Evolutionary conservation across 2,888 invertebrate genomes (phyloP).

Genomic region (Bursaphelenchus okinawaensis): DNA sequence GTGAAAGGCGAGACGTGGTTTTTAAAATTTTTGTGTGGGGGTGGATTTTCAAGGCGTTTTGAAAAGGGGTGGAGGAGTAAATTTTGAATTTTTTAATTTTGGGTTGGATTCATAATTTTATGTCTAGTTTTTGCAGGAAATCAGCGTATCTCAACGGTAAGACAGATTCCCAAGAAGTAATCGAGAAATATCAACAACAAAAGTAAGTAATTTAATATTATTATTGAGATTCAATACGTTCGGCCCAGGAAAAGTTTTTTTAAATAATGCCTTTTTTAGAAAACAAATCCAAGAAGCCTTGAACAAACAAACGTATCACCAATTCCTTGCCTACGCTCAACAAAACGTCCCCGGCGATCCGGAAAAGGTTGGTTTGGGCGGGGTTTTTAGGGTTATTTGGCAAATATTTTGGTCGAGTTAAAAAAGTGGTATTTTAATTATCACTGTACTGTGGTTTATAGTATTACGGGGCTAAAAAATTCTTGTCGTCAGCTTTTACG

Average conservation of each 20-base stretch:
- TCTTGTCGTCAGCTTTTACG: too few relatives aligned
- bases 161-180: conserved; percentile 29
- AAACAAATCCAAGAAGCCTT: conserved; percentile 84
- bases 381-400: too few relatives aligned
- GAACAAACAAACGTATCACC: conserved; percentile 75
- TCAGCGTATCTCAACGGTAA: conserved; percentile 20
- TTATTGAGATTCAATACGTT: conserved; percentile 5
- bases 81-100: not conserved
- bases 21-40: too few relatives aligned
- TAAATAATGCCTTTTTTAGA: conserved; percentile 18
- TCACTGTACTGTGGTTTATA: too few relatives aligned
- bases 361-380: conserved; percentile 64
- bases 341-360: conserved; percentile 72
- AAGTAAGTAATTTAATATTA: conserved; percentile 7
- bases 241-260: conserved; percentile 15
- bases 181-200: conserved; percentile 36
- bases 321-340: conserved; percentile 84
- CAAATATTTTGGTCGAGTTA: too few relatives aligned
- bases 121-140: not conserved
- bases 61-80: too few relatives aligned
- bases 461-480: too few relatives aligned
- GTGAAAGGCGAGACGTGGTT: not conserved
- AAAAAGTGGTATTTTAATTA: too few relatives aligned
- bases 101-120: not conserved
- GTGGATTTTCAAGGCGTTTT: too few relatives aligned